phyloP scores from a whole-genome alignment of 1,140 invertebrate genomes.

The Drosophila rhopaloa region DNA sequence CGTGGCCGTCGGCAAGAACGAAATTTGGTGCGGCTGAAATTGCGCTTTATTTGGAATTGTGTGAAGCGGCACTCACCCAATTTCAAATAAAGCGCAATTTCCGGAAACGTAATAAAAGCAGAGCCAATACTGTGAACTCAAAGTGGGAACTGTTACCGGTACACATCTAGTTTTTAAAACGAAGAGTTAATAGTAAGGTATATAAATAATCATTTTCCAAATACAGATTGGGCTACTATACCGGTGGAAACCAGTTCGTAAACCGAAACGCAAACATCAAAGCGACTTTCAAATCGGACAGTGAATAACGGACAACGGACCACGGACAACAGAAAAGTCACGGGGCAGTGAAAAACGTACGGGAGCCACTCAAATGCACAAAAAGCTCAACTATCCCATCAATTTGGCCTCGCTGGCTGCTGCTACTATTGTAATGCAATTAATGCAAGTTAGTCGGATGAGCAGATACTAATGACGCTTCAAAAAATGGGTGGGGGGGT shows the following conservation, averaged over 20 bases:
- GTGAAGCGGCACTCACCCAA: background rate
- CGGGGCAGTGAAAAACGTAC: constrained; percentile 3
- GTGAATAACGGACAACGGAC: background rate
- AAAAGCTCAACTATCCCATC: constrained; percentile 37
- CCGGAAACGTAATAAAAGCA: too few relatives aligned
- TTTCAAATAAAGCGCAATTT: too few relatives aligned
- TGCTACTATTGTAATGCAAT: constrained; percentile 30
- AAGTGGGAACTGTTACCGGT: too few relatives aligned
- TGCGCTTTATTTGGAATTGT: too few relatives aligned
- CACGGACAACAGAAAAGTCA: background rate
- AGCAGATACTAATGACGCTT: background rate
- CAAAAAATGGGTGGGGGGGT: background rate
- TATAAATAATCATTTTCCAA: too few relatives aligned
- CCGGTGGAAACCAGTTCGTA: too few relatives aligned
- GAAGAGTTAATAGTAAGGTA: too few relatives aligned
- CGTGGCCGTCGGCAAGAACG: constrained; percentile 2
- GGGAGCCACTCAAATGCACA: constrained; percentile 13
- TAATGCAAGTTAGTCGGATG: constrained; percentile 44
- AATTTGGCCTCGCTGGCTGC: constrained; percentile 4
- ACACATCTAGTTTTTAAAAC: too few relatives aligned
- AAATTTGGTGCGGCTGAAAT: background rate
- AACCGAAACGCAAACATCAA: too few relatives aligned
- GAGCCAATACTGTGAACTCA: too few relatives aligned
- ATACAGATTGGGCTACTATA: too few relatives aligned
- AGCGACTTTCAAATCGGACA: background rate